phyloP scores from a whole-genome alignment of 2,113 vertebrate genomes.

The Gadus macrocephalus region DNA sequence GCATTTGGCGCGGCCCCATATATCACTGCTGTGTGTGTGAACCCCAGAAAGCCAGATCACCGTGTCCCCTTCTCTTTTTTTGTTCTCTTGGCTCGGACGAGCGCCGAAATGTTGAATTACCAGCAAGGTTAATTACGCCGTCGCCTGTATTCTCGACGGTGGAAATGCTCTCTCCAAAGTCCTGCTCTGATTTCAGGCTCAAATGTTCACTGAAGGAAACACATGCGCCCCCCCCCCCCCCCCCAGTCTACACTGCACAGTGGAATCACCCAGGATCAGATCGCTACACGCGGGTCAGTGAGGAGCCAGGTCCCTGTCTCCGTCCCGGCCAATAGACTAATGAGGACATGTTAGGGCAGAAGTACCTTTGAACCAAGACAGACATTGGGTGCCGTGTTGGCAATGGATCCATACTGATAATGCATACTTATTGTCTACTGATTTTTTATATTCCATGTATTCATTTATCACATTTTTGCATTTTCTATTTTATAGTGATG shows the following conservation, averaged over 20 bases:
- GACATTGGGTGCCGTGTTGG: no score
- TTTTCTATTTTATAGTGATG: no score
- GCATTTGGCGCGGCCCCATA: background rate
- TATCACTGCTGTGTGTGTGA: background rate
- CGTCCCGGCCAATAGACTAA: no score
- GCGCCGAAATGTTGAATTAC: slow-evolving; percentile 8
- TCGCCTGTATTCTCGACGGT: slow-evolving; percentile 30
- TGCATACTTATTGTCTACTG: no score
- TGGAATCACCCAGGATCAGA: slow-evolving; percentile 15
- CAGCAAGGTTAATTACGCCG: slow-evolving; percentile 31
- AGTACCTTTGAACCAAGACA: no score
- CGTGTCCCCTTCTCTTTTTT: slow-evolving; percentile 17
- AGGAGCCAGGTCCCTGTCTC: background rate
- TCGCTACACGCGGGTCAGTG: background rate
- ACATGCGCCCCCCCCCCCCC: background rate
- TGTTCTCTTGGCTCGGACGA: slow-evolving; percentile 35
- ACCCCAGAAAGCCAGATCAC: slow-evolving; percentile 32
- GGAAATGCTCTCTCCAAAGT: background rate
- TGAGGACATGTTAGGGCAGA: no score
- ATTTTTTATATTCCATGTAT: no score
- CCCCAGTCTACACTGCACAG: slow-evolving; percentile 18
- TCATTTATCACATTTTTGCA: no score
- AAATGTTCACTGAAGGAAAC: slow-evolving; percentile 30
- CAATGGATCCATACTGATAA: no score
- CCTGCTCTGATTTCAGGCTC: slow-evolving; percentile 7